Conservation (phyloP, 2,113 vertebrate genomes). For the Phoxinus phoxinus region DNA sequence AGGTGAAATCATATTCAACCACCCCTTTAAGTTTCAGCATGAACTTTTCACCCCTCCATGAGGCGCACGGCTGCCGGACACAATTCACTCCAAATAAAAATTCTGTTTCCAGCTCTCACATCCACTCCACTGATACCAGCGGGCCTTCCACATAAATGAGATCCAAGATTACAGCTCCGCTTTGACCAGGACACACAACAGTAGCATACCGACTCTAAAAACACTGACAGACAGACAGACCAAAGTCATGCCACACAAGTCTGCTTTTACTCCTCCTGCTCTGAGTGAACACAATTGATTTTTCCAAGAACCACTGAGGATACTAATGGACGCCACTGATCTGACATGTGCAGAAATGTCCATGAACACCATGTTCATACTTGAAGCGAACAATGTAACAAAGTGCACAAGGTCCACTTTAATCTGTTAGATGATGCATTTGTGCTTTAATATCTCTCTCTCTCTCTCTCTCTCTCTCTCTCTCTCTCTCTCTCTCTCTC, state of each 20-base stretch:
- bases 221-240: not conserved
- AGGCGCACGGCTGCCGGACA: not conserved
- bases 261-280: not conserved
- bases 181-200: not conserved
- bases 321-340: not conserved
- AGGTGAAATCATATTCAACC: too few relatives aligned
- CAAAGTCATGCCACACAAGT: not conserved
- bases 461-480: too few relatives aligned
- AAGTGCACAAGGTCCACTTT: not conserved
- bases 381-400: not conserved
- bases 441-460: not conserved
- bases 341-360: not conserved
- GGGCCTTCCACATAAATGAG: not conserved
- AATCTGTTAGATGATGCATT: not conserved
- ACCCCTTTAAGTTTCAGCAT: not conserved
- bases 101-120: conserved; percentile 44
- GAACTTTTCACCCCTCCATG: conserved; percentile 18
- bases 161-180: not conserved
- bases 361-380: conserved; percentile 4
- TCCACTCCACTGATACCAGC: conserved; percentile 20
- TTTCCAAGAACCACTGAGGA: not conserved
- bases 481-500: too few relatives aligned
- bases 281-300: not conserved
- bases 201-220: not conserved
- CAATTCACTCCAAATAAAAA: conserved; percentile 6